phyloP scores from a whole-genome alignment of 1,140 invertebrate genomes.

The Zaprionus africanus region DNA sequence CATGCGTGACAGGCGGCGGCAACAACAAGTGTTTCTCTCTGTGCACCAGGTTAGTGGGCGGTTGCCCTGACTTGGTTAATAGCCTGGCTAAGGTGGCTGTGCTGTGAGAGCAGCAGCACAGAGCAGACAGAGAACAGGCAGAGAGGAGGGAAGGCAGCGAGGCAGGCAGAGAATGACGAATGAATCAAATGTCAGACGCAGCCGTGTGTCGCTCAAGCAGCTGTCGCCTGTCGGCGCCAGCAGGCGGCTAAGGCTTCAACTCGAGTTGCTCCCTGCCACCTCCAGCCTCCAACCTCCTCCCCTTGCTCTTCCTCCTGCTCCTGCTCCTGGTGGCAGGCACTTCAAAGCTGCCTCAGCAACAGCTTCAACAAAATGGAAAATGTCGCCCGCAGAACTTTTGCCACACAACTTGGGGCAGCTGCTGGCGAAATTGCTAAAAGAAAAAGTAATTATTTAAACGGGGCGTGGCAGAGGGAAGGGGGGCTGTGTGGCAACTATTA shows the following conservation, averaged over 20 bases:
- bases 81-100: slow-evolving; percentile 64
- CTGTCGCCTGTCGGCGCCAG: slow-evolving; percentile 77
- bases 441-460: slow-evolving; percentile 81
- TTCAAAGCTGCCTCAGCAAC: slow-evolving; percentile 70
- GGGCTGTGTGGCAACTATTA: slow-evolving; percentile 47
- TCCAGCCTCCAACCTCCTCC: neutral
- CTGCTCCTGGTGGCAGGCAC: slow-evolving; percentile 44
- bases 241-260: slow-evolving; percentile 50
- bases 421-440: slow-evolving; percentile 77
- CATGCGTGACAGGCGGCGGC: slow-evolving; percentile 57
- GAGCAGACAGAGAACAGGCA: neutral
- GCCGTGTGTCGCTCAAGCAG: slow-evolving; percentile 80
- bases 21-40: slow-evolving; percentile 73
- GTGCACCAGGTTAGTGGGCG: slow-evolving; percentile 39
- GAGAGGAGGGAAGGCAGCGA: neutral
- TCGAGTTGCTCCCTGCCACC: slow-evolving; percentile 23
- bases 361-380: slow-evolving; percentile 80
- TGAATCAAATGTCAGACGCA: slow-evolving; percentile 81
- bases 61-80: slow-evolving; percentile 71
- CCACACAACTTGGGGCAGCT: slow-evolving; percentile 68
- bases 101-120: too few relatives aligned
- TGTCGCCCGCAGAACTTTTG: slow-evolving; percentile 80
- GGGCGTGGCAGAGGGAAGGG: neutral
- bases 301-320: neutral
- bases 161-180: slow-evolving; percentile 56